phyloP scores from a whole-genome alignment of 2,113 vertebrate species.

The Chloroceryle aenea region DNA sequence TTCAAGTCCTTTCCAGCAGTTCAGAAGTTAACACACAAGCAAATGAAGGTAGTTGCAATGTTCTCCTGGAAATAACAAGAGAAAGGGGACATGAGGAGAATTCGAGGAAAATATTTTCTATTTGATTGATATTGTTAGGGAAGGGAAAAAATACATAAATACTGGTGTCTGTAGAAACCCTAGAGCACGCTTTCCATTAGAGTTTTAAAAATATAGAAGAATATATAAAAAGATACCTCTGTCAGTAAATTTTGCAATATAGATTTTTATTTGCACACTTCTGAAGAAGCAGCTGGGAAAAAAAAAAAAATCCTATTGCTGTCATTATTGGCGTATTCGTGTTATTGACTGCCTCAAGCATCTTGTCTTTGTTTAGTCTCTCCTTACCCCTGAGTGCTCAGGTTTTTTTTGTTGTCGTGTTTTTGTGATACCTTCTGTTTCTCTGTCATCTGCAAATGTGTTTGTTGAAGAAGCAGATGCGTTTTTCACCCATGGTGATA shows the following conservation, averaged over 20 bases:
- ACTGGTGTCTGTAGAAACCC: neutral
- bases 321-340: neutral
- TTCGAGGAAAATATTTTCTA: neutral
- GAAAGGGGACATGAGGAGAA: neutral
- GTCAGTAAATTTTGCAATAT: neutral
- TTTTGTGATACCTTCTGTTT: conserved; percentile 23
- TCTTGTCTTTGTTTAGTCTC: conserved; percentile 30
- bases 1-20: conserved; percentile 59
- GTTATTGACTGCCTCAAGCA: conserved; percentile 32
- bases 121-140: neutral
- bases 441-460: neutral
- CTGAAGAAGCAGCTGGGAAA: neutral
- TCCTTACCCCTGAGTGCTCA: neutral
- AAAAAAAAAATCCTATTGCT: neutral
- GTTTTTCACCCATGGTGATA: neutral
- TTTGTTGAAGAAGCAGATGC: neutral
- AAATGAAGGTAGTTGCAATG: neutral
- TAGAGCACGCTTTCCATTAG: neutral
- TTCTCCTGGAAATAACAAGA: neutral
- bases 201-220: neutral
- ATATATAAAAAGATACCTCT: neutral
- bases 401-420: neutral
- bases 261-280: neutral
- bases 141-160: neutral
- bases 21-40: conserved; percentile 41